Evolutionary conservation across 2,888 invertebrate genomes (phyloP), one percentile per base, ranked within the genome.

Genomic region (Lobophora halterata): DNA sequence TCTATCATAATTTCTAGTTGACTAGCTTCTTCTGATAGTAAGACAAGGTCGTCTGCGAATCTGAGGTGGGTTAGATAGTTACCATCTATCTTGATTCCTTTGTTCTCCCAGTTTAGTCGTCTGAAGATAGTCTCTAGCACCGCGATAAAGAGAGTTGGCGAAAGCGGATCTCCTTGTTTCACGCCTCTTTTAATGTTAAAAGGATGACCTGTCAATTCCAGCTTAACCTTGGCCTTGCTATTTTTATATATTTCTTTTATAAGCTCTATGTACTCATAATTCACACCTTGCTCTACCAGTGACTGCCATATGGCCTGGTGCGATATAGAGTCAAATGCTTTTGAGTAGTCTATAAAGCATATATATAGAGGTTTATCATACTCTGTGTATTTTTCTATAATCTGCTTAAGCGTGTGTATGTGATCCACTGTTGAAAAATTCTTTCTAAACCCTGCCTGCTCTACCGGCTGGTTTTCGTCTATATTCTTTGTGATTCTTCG

Each of bases 101-200:
- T n/a, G n/a, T n/a, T n/a, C n/a, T n/a, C n/a, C n/a, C n/a, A n/a
- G n/a, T n/a, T n/a, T n/a, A n/a, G n/a, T n/a, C n/a, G n/a, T n/a
- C n/a, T n/a, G n/a, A n/a, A n/a, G n/a, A n/a, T n/a, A n/a, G n/a
- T n/a, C n/a, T n/a, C n/a, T n/a, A n/a, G n/a, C n/a, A n/a, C n/a
- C n/a, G n/a, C n/a, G n/a, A n/a, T n/a, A n/a, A n/a, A n/a, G n/a
- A n/a, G n/a, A n/a, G n/a, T n/a, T n/a, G n/a, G n/a, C n/a, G n/a
- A n/a, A n/a, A n/a, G n/a, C n/a, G 49, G 48, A 28, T 51, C 42
- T 0, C 49, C 48, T 6, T 52, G 51, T 20, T 35, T 44, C 17
- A 46, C 46, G 0, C 44, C 48, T 37, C 37, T 44, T 3, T 23
- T 17, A 14, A 52, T 43, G 4, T 28, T 23, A 3, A 25, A 20